Evolutionary conservation across 2,888 invertebrate genomes (phyloP).

Genomic region (Stenoptilia bipunctidactyla): DNA sequence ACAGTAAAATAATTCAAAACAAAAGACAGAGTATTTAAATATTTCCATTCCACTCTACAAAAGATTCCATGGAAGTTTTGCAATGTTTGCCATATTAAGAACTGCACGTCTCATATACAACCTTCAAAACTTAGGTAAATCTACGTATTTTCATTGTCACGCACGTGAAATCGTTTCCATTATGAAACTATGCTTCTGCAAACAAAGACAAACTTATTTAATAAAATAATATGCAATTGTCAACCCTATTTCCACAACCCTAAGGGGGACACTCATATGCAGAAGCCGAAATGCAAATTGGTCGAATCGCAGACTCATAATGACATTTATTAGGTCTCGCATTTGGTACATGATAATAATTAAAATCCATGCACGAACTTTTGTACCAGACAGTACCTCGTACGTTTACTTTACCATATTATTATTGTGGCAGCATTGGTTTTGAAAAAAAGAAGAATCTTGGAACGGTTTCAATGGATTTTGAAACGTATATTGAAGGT

Average conservation of each 20-base stretch:
- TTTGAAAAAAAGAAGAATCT: not conserved
- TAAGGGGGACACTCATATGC: not conserved
- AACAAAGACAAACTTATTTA: conserved; percentile 22
- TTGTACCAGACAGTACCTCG: conserved; percentile 60
- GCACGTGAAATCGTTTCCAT: conserved; percentile 60
- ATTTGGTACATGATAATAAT: conserved; percentile 69
- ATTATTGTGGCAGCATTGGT: conserved; percentile 25
- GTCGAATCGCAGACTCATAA: conserved; percentile 51
- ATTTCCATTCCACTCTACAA: conserved; percentile 5
- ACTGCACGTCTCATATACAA: conserved; percentile 48
- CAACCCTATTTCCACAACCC: not conserved
- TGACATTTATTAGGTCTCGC: conserved; percentile 69
- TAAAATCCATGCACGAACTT: conserved; percentile 67
- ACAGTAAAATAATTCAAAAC: not conserved
- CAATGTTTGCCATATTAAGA: conserved; percentile 12
- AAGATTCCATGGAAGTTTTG: conserved; percentile 1
- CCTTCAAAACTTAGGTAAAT: conserved; percentile 39
- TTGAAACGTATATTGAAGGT: not conserved
- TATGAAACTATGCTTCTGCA: conserved; percentile 59
- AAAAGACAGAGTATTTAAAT: not conserved
- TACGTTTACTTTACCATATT: conserved; percentile 53
- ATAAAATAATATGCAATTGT: not conserved
- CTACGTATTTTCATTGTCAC: conserved; percentile 64
- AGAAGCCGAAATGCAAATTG: conserved; percentile 17
- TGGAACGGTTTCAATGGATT: not conserved